Percentiles rank a stretch among this genome's conserved stretches.
Evolutionary conservation across 2,888 invertebrate genomes (phyloP).

Genomic region (Quadroppia sp.): DNA sequence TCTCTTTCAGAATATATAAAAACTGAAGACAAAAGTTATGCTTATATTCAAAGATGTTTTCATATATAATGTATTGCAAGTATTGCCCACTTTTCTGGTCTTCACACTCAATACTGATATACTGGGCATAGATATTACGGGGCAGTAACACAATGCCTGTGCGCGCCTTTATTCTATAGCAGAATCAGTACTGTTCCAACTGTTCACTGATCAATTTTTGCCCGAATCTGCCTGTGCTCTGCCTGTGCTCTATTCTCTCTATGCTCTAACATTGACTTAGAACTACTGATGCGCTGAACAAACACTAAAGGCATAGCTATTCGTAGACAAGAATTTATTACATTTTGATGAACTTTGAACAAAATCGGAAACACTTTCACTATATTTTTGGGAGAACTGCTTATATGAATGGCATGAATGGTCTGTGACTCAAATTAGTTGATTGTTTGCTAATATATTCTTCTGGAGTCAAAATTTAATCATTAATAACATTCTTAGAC

Average conservation of each 20-base stretch:
- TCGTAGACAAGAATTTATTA: conserved; percentile 33
- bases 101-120: not conserved
- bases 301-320: conserved; percentile 24
- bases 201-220: conserved; percentile 13
- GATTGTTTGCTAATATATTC: conserved; percentile 20
- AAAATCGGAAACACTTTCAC: conserved; percentile 10
- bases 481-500: too few species aligned
- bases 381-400: not conserved
- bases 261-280: not conserved
- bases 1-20: not conserved
- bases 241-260: not conserved
- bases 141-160: conserved; percentile 15
- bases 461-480: too few species aligned
- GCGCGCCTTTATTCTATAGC: conserved; percentile 23
- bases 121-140: not conserved
- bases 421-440: conserved; percentile 17
- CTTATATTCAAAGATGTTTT: not conserved
- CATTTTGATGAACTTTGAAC: conserved; percentile 35
- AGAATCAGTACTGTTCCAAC: not conserved
- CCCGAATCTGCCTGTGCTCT: not conserved
- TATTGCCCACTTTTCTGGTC: not conserved
- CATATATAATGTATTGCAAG: not conserved
- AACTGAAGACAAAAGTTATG: not conserved
- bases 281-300: conserved; percentile 32
- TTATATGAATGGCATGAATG: not conserved